A percentile compares a stretch with the other conserved stretches of the same genome.
phyloP scores from a whole-genome alignment of 2,113 vertebrate genomes.

The Myotis lucifugus region DNA sequence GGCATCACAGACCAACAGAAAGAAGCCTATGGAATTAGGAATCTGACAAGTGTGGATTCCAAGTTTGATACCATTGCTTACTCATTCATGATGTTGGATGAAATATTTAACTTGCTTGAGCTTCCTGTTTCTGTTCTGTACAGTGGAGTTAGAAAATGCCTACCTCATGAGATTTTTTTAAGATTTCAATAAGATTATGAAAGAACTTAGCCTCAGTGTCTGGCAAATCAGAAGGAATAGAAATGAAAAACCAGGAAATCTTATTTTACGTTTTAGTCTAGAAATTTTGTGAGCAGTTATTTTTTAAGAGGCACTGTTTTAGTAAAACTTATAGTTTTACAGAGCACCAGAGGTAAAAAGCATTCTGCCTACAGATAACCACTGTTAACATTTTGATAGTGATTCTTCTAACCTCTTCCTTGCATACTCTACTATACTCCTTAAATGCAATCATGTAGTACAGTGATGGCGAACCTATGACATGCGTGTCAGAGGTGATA shows the following conservation, averaged over 20 bases:
- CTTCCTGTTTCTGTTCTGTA: conserved; percentile 32
- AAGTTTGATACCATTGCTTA: neutral
- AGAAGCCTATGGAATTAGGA: neutral
- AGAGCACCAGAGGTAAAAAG: neutral
- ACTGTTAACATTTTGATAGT: neutral
- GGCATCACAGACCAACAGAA: neutral
- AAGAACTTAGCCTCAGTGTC: neutral
- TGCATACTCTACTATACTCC: neutral
- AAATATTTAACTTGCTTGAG: neutral
- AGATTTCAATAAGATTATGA: neutral
- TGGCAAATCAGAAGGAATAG: neutral
- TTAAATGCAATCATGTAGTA: neutral
- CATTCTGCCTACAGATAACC: neutral
- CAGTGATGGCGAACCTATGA: too few relatives aligned
- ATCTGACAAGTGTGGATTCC: neutral
- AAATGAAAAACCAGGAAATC: neutral
- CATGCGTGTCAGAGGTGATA: too few relatives aligned
- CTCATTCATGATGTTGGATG: neutral
- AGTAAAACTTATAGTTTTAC: conserved; percentile 9
- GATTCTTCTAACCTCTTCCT: neutral
- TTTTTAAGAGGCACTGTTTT: conserved; percentile 25
- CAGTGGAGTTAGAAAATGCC: conserved; percentile 39
- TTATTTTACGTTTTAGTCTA: neutral
- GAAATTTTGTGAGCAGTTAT: neutral
- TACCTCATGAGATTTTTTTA: conserved; percentile 13